Evolutionary conservation across 2,888 invertebrate genomes (phyloP).

Genomic region (Oligia latruncula): DNA sequence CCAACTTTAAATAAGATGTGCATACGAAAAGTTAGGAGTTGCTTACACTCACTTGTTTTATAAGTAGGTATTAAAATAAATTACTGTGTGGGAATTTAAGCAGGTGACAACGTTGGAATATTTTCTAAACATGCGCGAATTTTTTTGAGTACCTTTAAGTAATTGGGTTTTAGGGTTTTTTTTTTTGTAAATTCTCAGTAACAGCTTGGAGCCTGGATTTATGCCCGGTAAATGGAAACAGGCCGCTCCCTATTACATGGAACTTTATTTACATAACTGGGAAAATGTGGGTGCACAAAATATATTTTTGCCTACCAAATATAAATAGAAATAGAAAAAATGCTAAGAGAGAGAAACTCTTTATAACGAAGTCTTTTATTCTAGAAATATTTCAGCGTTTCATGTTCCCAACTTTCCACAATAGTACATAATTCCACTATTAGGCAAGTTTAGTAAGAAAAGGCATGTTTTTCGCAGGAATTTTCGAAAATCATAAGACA

Average conservation of each 20-base stretch:
- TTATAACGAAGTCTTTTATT: neutral
- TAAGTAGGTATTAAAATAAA: conserved; percentile 1
- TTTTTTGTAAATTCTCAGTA: neutral
- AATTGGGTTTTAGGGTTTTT: neutral
- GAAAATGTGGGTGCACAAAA: neutral
- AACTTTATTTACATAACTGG: neutral
- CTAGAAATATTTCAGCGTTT: neutral
- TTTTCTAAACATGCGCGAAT: neutral
- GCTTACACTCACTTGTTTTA: neutral
- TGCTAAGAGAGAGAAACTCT: neutral
- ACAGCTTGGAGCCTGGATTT: neutral
- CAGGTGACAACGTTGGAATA: neutral
- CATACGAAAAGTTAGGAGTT: neutral
- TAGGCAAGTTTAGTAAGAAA: neutral
- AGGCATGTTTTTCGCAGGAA: neutral
- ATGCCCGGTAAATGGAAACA: neutral
- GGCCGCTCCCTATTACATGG: too few relatives aligned
- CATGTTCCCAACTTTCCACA: neutral
- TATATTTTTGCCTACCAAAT: neutral
- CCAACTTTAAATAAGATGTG: conserved; percentile 21
- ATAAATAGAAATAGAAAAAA: neutral
- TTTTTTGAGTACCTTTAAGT: neutral
- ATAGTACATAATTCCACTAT: neutral
- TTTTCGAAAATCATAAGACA: neutral
- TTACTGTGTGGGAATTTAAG: neutral